Conservation (phyloP, 2,113 vertebrate species). For the Pedetes capensis region DNA sequence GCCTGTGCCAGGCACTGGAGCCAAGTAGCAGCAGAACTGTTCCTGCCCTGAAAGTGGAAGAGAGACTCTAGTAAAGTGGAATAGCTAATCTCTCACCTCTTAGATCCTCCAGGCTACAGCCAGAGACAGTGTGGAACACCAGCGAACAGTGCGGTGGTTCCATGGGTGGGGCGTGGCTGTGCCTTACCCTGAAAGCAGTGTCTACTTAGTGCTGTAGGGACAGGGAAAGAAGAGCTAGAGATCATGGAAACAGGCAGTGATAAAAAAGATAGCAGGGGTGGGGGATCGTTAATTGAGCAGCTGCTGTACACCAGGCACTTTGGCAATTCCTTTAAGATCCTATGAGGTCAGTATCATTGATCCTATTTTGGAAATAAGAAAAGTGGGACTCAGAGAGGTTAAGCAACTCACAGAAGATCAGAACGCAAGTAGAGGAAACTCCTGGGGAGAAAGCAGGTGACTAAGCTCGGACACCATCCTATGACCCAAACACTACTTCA, state of each 20-base stretch:
- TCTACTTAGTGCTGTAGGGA: background rate
- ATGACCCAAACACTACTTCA: background rate
- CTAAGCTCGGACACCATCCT: background rate
- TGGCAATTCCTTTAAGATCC: background rate
- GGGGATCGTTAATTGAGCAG: background rate
- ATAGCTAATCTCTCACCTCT: background rate
- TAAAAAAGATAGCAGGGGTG: background rate
- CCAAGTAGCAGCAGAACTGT: background rate
- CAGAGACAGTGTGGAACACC: background rate
- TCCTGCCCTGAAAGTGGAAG: background rate
- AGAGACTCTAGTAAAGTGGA: background rate
- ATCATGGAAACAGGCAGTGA: background rate
- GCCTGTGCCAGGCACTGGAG: background rate
- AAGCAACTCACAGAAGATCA: background rate
- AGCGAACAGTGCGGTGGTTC: background rate
- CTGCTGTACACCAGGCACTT: background rate
- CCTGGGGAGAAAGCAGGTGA: background rate
- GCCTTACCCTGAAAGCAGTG: background rate
- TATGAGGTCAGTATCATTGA: background rate
- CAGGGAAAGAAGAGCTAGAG: background rate
- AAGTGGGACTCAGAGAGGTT: background rate
- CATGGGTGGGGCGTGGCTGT: rapidly evolving
- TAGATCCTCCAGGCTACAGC: background rate
- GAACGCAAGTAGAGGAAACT: background rate
- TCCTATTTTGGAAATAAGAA: background rate